Percentiles rank a stretch among this genome's conserved stretches.
Conservation (phyloP, 1,140 invertebrate species). For the Drosophila rhopaloa region DNA sequence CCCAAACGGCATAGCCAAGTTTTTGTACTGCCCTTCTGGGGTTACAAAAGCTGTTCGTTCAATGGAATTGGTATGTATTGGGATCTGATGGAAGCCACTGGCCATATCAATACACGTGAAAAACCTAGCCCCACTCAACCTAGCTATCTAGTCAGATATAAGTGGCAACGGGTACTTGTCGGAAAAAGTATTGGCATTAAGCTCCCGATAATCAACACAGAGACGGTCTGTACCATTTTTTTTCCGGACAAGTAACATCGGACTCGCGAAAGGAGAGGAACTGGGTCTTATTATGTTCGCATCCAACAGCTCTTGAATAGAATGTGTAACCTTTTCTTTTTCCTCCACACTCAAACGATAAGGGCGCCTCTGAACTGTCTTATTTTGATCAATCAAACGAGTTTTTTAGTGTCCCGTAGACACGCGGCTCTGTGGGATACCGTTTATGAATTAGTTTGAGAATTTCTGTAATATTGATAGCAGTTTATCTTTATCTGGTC, state of each 20-base stretch:
- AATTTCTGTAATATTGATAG: neutral
- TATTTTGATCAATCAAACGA: slow-evolving; percentile 1
- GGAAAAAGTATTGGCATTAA: too few relatives aligned
- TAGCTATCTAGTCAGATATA: too few relatives aligned
- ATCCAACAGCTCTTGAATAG: neutral
- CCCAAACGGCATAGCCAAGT: neutral
- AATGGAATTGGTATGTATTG: too few relatives aligned
- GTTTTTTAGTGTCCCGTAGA: neutral
- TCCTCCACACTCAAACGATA: neutral
- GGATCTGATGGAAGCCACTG: too few relatives aligned
- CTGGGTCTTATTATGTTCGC: neutral
- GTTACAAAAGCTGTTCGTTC: neutral
- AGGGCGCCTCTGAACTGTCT: neutral
- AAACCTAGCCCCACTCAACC: too few relatives aligned
- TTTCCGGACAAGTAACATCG: too few relatives aligned
- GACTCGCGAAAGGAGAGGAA: too few relatives aligned
- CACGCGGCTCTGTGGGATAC: neutral
- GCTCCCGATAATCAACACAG: too few relatives aligned
- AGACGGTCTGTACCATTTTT: too few relatives aligned
- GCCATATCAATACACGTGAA: too few relatives aligned
- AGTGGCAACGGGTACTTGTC: too few relatives aligned
- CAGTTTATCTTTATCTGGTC: neutral
- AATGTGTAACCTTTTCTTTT: neutral
- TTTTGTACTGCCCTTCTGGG: neutral
- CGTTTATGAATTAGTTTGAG: neutral